Percentiles rank a stretch among this genome's conserved stretches.
Evolutionary conservation across 2,113 vertebrate genomes (phyloP).

Genomic region (Jacana jacana): DNA sequence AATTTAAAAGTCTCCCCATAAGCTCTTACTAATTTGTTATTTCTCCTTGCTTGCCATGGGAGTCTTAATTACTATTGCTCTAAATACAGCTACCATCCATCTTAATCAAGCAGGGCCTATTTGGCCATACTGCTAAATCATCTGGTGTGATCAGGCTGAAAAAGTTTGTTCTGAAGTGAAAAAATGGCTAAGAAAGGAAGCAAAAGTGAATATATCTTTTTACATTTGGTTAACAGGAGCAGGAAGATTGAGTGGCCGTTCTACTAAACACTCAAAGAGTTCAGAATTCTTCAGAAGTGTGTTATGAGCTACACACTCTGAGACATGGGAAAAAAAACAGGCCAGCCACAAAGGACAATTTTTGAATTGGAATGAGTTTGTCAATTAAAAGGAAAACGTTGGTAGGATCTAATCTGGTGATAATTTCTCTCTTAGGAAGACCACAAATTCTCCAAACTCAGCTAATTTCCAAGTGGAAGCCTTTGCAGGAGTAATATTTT

Average conservation of each 20-base stretch:
- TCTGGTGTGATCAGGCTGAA: constrained; percentile 10
- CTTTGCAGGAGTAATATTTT: neutral
- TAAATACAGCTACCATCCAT: constrained; percentile 51
- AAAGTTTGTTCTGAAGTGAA: constrained; percentile 41
- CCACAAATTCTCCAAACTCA: neutral
- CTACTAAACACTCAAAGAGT: neutral
- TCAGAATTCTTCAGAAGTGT: neutral
- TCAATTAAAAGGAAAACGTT: neutral
- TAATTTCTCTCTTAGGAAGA: neutral
- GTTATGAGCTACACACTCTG: neutral
- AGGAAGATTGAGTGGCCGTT: neutral
- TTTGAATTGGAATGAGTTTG: neutral
- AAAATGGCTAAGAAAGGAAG: neutral
- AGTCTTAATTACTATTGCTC: constrained; percentile 59
- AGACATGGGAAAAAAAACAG: neutral
- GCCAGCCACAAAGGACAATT: neutral
- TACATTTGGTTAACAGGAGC: neutral
- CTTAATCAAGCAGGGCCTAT: constrained; percentile 50
- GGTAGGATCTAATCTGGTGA: neutral
- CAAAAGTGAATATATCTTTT: neutral
- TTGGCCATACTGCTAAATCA: constrained; percentile 49
- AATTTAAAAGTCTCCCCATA: neutral
- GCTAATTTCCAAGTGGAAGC: neutral
- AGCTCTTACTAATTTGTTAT: constrained; percentile 48
- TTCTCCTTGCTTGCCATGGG: constrained; percentile 36